A percentile compares a stretch with the other conserved stretches of the same genome.
phyloP scores from a whole-genome alignment of 2,888 invertebrate species.

The Gandaritis pyraliata region DNA sequence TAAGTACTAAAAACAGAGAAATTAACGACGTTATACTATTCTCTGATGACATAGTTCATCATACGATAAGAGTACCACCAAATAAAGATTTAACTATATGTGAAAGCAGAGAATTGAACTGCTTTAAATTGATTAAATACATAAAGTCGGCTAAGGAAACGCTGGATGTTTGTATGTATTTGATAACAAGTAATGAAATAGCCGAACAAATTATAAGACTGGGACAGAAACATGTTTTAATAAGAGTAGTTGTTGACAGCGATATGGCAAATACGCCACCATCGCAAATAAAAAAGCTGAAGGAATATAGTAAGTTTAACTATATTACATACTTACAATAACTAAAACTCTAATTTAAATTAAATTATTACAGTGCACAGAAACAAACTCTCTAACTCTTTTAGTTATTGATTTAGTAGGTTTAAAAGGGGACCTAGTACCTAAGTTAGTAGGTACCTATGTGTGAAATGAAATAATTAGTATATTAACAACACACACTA shows the following conservation, averaged over 20 bases:
- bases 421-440: too few relatives aligned
- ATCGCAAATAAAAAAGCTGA: constrained; percentile 75
- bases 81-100: constrained; percentile 70
- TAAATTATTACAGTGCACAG: too few relatives aligned
- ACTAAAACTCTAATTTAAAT: too few relatives aligned
- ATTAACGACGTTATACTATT: constrained; percentile 80
- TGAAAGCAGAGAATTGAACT: constrained; percentile 76
- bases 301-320: constrained; percentile 72
- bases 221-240: constrained; percentile 76
- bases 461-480: too few relatives aligned
- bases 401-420: too few relatives aligned
- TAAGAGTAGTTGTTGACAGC: constrained; percentile 77
- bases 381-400: too few relatives aligned
- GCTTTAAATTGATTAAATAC: constrained; percentile 77
- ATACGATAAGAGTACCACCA: constrained; percentile 67
- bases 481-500: too few relatives aligned
- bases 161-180: constrained; percentile 79
- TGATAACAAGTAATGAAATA: constrained; percentile 78
- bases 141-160: constrained; percentile 79
- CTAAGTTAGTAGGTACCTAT: too few relatives aligned
- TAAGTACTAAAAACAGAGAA: constrained; percentile 68
- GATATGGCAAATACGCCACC: constrained; percentile 78
- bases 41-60: constrained; percentile 72
- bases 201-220: constrained; percentile 76
- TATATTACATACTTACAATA: too few relatives aligned